phyloP scores from a whole-genome alignment of 2,113 vertebrate species.

The Corapipo altera region DNA sequence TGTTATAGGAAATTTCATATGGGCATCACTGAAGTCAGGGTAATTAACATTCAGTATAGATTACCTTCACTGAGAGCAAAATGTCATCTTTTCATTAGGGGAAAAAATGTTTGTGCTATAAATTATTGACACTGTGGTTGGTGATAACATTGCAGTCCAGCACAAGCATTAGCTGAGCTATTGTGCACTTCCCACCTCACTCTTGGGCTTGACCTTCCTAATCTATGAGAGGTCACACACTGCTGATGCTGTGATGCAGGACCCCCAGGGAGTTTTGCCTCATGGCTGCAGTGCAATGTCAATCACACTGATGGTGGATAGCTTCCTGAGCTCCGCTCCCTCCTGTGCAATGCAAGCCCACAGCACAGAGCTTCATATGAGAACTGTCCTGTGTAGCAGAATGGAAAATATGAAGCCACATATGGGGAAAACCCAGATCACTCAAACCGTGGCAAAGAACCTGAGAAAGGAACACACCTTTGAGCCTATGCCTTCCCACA shows the following conservation, averaged over 20 bases:
- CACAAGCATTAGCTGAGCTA: neutral
- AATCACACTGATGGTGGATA: accelerated
- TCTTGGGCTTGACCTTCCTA: neutral
- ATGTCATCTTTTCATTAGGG: neutral
- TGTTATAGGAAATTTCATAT: neutral
- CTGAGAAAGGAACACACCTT: neutral
- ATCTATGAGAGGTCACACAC: neutral
- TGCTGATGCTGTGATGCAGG: neutral
- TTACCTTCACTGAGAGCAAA: neutral
- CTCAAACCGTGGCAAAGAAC: neutral
- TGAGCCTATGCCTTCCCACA: neutral
- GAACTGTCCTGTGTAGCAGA: neutral
- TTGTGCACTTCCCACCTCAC: neutral
- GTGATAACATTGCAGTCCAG: accelerated
- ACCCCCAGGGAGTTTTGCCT: neutral
- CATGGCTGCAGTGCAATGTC: neutral
- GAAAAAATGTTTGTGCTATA: neutral
- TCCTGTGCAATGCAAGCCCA: accelerated
- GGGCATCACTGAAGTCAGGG: neutral
- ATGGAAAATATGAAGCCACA: neutral
- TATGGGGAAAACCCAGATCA: neutral
- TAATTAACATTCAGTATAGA: neutral
- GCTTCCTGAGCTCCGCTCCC: neutral
- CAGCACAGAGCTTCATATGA: accelerated
- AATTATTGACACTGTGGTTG: accelerated